phyloP scores from a whole-genome alignment of 1,140 invertebrate species.

The Megathymus violae region DNA sequence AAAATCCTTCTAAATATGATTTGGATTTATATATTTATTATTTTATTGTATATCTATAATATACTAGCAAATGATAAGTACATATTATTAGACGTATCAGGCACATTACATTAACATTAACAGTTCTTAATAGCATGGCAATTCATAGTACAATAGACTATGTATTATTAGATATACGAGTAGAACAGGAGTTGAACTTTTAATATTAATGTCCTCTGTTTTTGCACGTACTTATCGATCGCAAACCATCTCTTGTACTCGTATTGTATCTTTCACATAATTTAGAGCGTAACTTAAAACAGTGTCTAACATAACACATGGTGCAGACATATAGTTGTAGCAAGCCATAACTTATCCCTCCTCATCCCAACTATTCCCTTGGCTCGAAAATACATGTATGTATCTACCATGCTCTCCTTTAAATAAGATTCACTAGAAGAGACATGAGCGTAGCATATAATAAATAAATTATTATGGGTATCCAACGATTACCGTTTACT shows the following conservation, averaged over 20 bases:
- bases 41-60: no score
- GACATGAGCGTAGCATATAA: constrained; percentile 29
- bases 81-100: no score
- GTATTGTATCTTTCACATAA: constrained; percentile 47
- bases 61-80: no score
- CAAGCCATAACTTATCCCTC: constrained; percentile 80
- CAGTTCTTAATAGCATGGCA: no score
- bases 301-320: constrained; percentile 78
- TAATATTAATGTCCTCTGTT: not conserved
- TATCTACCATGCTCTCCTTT: constrained; percentile 56
- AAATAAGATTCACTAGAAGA: constrained; percentile 47
- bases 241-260: constrained; percentile 37
- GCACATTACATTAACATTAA: no score
- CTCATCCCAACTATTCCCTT: constrained; percentile 81
- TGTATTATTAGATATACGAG: no score
- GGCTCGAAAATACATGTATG: constrained; percentile 71
- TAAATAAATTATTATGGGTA: not conserved
- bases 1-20: no score
- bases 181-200: no score
- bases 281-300: constrained; percentile 74
- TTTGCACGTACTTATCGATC: constrained; percentile 44
- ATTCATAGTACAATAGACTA: no score
- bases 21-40: no score
- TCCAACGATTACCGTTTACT: no score
- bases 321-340: constrained; percentile 79